Percentiles rank a stretch among this genome's conserved stretches.
These are phyloP conservation scores for Chloroclysta siterata DNA, from an alignment of 2,888 invertebrate species.

Conservation along the genomic window DNA sequence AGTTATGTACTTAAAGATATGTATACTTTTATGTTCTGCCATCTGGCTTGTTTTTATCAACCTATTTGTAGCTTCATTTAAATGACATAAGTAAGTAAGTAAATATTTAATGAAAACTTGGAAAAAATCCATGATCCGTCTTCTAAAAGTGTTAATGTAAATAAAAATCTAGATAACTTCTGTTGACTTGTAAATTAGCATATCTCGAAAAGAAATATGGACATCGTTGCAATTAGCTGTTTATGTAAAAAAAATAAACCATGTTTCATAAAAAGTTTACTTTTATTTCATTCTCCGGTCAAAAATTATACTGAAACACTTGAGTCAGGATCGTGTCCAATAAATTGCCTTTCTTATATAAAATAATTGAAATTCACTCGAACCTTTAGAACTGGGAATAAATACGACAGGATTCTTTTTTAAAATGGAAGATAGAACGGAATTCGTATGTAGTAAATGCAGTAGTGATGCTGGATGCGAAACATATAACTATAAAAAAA, in stretches of 20 bases:
- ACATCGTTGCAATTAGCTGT: conserved; percentile 71
- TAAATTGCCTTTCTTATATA: conserved; percentile 12
- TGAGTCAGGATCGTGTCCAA: conserved; percentile 3
- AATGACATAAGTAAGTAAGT: neutral
- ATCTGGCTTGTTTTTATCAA: conserved; percentile 13
- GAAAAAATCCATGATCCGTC: conserved; percentile 11
- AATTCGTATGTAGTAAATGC: too few species aligned
- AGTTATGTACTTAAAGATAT: conserved; percentile 14
- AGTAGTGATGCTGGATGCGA: too few species aligned
- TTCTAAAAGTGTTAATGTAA: conserved; percentile 35
- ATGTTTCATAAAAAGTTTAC: conserved; percentile 56
- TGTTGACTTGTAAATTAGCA: conserved; percentile 23
- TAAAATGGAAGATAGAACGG: too few species aligned
- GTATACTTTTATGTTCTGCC: neutral
- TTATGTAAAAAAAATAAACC: conserved; percentile 75
- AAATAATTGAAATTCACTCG: too few species aligned
- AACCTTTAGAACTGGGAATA: too few species aligned
- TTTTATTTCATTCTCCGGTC: conserved; percentile 40
- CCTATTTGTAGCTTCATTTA: neutral
- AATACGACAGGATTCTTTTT: too few species aligned
- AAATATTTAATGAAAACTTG: conserved; percentile 8
- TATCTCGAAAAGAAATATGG: conserved; percentile 31
- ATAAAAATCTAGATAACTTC: conserved; percentile 40
- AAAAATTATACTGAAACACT: conserved; percentile 1
- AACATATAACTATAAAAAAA: too few species aligned